These are phyloP conservation scores for Elaeidobius kamerunicus DNA, from an alignment of 2,888 invertebrate species.

Conservation along the genomic window DNA sequence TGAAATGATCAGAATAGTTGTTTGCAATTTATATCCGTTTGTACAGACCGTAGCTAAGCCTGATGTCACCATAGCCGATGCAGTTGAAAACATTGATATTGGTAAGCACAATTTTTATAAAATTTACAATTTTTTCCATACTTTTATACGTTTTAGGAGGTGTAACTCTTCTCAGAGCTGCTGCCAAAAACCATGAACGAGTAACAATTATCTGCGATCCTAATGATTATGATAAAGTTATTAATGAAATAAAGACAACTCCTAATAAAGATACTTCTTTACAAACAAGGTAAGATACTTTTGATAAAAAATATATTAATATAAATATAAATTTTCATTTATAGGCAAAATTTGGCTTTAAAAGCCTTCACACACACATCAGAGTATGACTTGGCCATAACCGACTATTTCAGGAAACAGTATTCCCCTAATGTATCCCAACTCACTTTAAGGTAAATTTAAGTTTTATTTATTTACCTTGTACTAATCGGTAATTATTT, in stretches of 20 bases:
- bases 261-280: slow-evolving; percentile 66
- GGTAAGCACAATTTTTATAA: slow-evolving; percentile 50
- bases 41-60: slow-evolving; percentile 80
- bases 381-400: slow-evolving; percentile 90
- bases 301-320: background rate
- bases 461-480: too few relatives aligned
- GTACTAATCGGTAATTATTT: too few relatives aligned
- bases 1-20: slow-evolving; percentile 81
- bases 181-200: slow-evolving; percentile 94
- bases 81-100: slow-evolving; percentile 96
- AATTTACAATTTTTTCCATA: too few relatives aligned
- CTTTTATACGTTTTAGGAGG: slow-evolving; percentile 61
- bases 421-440: slow-evolving; percentile 78
- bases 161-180: slow-evolving; percentile 90
- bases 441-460: slow-evolving; percentile 57
- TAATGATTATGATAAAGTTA: slow-evolving; percentile 74
- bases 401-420: slow-evolving; percentile 91
- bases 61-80: slow-evolving; percentile 78
- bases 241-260: slow-evolving; percentile 62
- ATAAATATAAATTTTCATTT: slow-evolving; percentile 38
- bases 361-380: slow-evolving; percentile 97
- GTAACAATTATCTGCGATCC: slow-evolving; percentile 95
- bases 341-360: slow-evolving; percentile 76
- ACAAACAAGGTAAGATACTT: slow-evolving; percentile 61
- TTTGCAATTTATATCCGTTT: slow-evolving; percentile 96